These are phyloP conservation scores for Scopus umbretta DNA, from an alignment of 2,113 vertebrate genomes.

Conservation along the genomic window DNA sequence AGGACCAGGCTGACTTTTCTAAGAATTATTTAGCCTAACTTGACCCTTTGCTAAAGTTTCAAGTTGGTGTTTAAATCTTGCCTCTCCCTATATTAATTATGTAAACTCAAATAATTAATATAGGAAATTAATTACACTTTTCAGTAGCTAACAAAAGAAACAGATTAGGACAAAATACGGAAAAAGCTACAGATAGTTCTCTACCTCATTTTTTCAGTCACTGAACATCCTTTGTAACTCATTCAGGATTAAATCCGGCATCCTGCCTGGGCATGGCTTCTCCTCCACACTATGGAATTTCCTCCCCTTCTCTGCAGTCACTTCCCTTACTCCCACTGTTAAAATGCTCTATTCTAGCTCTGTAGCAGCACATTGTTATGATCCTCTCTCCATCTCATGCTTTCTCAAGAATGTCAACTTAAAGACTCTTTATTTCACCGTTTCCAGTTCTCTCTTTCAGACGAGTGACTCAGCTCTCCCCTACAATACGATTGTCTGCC, in stretches of 20 bases:
- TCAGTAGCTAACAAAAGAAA: neutral
- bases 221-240: neutral
- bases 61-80: neutral
- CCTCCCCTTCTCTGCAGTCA: neutral
- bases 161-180: neutral
- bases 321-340: neutral
- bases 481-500: neutral
- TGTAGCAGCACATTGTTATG: neutral
- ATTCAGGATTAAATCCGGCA: neutral
- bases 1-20: neutral
- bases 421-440: neutral
- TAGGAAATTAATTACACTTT: neutral
- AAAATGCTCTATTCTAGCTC: neutral
- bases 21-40: neutral
- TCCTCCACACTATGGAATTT: neutral
- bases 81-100: neutral
- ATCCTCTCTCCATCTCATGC: neutral
- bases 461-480: neutral
- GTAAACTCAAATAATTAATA: neutral
- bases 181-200: neutral
- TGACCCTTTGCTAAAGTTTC: neutral
- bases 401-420: neutral
- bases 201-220: neutral
- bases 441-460: neutral
- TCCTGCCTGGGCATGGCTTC: neutral